Percentiles rank a stretch among this genome's conserved stretches.
Evolutionary conservation across 2,888 invertebrate species (phyloP).

Genomic region (Idaea aversata): DNA sequence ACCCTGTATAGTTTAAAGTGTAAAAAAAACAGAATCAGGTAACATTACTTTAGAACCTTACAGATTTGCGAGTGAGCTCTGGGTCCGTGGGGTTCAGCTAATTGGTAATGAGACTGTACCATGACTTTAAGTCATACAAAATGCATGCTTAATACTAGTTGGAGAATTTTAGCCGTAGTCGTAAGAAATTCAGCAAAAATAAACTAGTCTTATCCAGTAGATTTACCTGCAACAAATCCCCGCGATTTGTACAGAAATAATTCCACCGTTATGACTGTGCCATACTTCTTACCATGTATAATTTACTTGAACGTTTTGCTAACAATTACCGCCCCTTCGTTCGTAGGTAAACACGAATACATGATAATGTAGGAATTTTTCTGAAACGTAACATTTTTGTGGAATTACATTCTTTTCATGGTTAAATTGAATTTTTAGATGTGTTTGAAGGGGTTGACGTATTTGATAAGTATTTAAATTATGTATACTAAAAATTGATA

Average conservation of each 20-base stretch:
- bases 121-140: too few relatives aligned
- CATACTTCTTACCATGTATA: conserved; percentile 67
- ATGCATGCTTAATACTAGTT: too few relatives aligned
- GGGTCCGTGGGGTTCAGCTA: too few relatives aligned
- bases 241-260: conserved; percentile 72
- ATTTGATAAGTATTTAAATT: neutral
- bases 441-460: conserved; percentile 11
- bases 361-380: conserved; percentile 17
- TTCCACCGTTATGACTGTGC: conserved; percentile 47
- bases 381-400: conserved; percentile 4
- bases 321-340: conserved; percentile 60
- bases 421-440: conserved; percentile 5
- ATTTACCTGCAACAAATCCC: conserved; percentile 24
- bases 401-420: neutral
- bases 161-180: neutral
- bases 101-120: too few relatives aligned
- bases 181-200: neutral
- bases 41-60: too few relatives aligned
- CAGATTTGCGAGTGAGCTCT: too few relatives aligned
- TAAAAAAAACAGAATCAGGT: too few relatives aligned
- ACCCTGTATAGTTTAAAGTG: too few relatives aligned
- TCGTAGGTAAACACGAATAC: conserved; percentile 40
- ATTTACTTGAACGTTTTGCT: conserved; percentile 63
- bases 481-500: too few relatives aligned
- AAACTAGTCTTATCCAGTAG: conserved; percentile 17